Evolutionary conservation across 2,888 invertebrate genomes (phyloP).

Genomic region (Agonum fuliginosum): DNA sequence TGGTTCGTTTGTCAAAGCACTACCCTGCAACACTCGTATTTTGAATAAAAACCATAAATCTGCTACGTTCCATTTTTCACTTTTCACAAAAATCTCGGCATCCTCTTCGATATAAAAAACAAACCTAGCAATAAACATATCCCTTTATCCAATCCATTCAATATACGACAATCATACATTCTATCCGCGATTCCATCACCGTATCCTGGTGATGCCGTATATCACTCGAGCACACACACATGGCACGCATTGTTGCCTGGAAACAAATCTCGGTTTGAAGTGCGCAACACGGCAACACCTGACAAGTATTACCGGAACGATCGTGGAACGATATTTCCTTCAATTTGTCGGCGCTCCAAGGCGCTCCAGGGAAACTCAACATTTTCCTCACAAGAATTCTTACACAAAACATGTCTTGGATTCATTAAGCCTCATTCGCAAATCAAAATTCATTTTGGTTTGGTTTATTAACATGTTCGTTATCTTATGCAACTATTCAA

Average conservation of each 20-base stretch:
- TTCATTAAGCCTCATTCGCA: too few species aligned
- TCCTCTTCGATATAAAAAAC: background rate
- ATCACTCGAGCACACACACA: background rate
- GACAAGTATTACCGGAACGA: slow-evolving; percentile 46
- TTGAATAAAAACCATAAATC: background rate
- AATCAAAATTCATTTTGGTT: too few species aligned
- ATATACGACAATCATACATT: background rate
- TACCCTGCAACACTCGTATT: too few species aligned
- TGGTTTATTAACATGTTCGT: too few species aligned
- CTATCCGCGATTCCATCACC: slow-evolving; percentile 9
- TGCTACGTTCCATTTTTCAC: background rate
- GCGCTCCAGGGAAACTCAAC: too few species aligned
- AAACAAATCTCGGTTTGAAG: slow-evolving; percentile 50
- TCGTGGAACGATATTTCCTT: slow-evolving; percentile 44
- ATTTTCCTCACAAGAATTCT: too few species aligned
- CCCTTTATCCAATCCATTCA: slow-evolving; percentile 14
- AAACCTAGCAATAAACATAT: slow-evolving; percentile 24
- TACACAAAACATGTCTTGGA: too few species aligned
- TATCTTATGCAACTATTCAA: too few species aligned
- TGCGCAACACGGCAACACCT: slow-evolving; percentile 34
- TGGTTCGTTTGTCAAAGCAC: too few species aligned
- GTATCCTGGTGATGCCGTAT: background rate
- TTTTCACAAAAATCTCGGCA: background rate
- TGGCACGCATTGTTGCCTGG: slow-evolving; percentile 15
- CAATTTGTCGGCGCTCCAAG: slow-evolving; percentile 12